Conservation (phyloP, 2,888 invertebrate genomes). For the Xestia xanthographa region DNA sequence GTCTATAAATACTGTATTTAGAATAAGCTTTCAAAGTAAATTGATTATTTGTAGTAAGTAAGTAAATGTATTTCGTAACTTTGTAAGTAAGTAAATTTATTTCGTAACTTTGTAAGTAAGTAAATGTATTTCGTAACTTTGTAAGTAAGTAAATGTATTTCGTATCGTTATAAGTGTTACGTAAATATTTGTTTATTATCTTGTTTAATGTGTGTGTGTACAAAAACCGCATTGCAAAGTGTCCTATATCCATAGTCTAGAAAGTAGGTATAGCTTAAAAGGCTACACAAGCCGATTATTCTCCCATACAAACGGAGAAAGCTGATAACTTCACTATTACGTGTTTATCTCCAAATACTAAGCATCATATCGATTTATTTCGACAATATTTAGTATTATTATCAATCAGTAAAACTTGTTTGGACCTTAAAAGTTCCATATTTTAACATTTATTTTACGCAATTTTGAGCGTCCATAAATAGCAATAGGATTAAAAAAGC, state of each 20-base stretch:
- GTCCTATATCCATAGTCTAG: background rate
- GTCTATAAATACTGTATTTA: background rate
- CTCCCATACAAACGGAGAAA: background rate
- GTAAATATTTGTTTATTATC: background rate
- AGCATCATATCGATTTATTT: background rate
- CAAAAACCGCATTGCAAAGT: background rate
- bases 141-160: background rate
- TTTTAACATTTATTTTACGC: background rate
- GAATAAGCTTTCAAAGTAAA: background rate
- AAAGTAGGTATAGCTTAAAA: conserved; percentile 62
- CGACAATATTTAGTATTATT: background rate
- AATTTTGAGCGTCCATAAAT: background rate
- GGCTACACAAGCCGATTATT: background rate
- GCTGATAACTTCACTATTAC: background rate
- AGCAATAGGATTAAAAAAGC: too few species aligned
- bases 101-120: background rate
- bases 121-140: background rate
- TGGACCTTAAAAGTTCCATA: too few species aligned
- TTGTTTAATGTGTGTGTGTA: background rate
- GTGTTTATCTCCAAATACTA: background rate
- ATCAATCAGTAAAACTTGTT: too few species aligned
- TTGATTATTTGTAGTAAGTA: background rate
- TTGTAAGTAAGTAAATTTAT: background rate
- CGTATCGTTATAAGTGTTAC: background rate
- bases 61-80: background rate